These are phyloP conservation scores for Phodopus roborovskii DNA, from an alignment of 2,113 vertebrate genomes.

Conservation along the genomic window DNA sequence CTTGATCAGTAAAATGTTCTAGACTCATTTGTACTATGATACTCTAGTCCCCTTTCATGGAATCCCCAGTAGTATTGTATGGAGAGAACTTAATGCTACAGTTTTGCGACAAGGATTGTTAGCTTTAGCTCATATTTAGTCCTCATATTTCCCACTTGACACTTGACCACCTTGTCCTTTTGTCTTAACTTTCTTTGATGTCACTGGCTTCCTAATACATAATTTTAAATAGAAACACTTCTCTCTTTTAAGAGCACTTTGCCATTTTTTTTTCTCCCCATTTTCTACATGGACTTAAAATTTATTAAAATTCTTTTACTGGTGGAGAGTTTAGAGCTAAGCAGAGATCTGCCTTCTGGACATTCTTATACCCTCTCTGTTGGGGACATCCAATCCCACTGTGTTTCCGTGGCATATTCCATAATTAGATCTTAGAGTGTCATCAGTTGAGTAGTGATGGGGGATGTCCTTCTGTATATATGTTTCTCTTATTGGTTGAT, in stretches of 20 bases:
- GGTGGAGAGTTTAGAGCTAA: not conserved
- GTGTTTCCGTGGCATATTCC: not conserved
- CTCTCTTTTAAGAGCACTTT: not conserved
- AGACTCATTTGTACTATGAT: not conserved
- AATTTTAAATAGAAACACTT: not conserved
- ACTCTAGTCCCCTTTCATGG: not conserved
- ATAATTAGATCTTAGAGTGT: not conserved
- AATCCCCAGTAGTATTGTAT: not conserved
- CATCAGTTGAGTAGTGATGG: not conserved
- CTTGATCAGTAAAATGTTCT: not conserved
- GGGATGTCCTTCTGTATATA: too few relatives aligned
- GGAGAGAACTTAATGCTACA: not conserved
- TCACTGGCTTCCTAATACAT: not conserved
- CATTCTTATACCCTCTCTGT: not conserved
- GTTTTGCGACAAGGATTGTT: not conserved
- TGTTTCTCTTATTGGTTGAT: too few relatives aligned
- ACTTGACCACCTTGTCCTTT: not conserved
- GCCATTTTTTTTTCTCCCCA: not conserved
- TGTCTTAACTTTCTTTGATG: not conserved
- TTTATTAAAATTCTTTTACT: not conserved
- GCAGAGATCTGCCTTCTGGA: not conserved
- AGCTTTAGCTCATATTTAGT: rapidly evolving
- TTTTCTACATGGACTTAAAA: not conserved
- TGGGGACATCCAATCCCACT: not conserved
- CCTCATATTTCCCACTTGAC: not conserved